Conservation (phyloP, 1,140 invertebrate species). For the Zaprionus gabonicus region DNA sequence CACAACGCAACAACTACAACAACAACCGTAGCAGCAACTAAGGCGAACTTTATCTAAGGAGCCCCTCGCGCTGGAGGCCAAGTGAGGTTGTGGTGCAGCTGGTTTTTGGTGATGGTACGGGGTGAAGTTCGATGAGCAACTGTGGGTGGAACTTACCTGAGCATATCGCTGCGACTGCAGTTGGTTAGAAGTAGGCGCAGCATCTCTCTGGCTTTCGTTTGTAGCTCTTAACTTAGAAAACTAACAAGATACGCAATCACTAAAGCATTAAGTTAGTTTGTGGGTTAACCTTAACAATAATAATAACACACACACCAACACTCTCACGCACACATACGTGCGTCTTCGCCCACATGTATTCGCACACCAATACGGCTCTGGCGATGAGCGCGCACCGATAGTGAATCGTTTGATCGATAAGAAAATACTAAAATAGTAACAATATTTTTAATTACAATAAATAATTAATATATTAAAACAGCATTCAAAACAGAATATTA, state of each 20-base stretch:
- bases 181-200: conserved; percentile 70
- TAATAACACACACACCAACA: conserved; percentile 32
- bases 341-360: background rate
- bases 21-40: background rate
- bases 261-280: conserved; percentile 60
- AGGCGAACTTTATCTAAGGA: conserved; percentile 9
- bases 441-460: background rate
- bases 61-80: background rate
- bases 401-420: conserved; percentile 4
- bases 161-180: conserved; percentile 58
- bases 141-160: conserved; percentile 50
- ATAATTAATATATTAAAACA: background rate
- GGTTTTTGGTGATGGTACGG: background rate
- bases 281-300: conserved; percentile 57
- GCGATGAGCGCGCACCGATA: conserved; percentile 13
- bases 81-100: background rate
- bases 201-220: conserved; percentile 58
- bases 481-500: background rate
- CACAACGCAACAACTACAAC: background rate
- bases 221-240: conserved; percentile 44
- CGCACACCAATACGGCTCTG: background rate
- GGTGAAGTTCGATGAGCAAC: background rate
- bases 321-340: conserved; percentile 5
- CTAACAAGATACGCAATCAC: conserved; percentile 56
- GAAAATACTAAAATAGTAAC: conserved; percentile 7